Conservation (phyloP, 1,140 invertebrate genomes). For the Heliothis virescens region DNA sequence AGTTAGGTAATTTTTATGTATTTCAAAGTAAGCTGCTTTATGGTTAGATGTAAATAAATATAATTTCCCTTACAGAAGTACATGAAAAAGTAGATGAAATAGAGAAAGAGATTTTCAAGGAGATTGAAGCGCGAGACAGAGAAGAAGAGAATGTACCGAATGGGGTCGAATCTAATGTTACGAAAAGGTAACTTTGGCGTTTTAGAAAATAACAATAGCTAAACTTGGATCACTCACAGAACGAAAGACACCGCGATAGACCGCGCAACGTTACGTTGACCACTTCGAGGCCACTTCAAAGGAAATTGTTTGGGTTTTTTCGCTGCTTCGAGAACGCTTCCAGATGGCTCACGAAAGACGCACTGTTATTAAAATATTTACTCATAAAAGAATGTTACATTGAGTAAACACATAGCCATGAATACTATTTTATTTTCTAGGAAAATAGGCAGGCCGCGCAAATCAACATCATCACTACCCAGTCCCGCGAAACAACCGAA, state of each 20-base stretch:
- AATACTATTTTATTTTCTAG: neutral
- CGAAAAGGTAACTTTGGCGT: slow-evolving; percentile 61
- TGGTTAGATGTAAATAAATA: too few relatives aligned
- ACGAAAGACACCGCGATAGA: neutral
- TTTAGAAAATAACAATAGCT: too few relatives aligned
- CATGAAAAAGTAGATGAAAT: slow-evolving; percentile 67
- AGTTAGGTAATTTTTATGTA: too few relatives aligned
- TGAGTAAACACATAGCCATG: too few relatives aligned
- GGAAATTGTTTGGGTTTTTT: too few relatives aligned
- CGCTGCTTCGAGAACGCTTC: too few relatives aligned
- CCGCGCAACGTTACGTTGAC: too few relatives aligned
- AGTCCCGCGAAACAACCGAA: slow-evolving; percentile 1
- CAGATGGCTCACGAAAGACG: too few relatives aligned
- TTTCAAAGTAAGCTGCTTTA: too few relatives aligned
- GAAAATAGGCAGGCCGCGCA: slow-evolving; percentile 5
- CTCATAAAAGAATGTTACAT: too few relatives aligned
- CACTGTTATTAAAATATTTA: too few relatives aligned
- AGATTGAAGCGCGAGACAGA: slow-evolving; percentile 72
- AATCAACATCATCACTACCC: neutral
- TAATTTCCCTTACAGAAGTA: slow-evolving; percentile 54
- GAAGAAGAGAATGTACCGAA: slow-evolving; percentile 51
- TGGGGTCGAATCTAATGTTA: slow-evolving; percentile 52
- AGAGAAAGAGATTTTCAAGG: slow-evolving; percentile 74
- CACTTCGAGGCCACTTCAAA: too few relatives aligned
- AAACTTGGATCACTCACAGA: neutral